Evolutionary conservation across 1,140 invertebrate genomes (phyloP), one percentile per base, ranked within the genome.

Genomic region (Lasioglossum albipes): DNA sequence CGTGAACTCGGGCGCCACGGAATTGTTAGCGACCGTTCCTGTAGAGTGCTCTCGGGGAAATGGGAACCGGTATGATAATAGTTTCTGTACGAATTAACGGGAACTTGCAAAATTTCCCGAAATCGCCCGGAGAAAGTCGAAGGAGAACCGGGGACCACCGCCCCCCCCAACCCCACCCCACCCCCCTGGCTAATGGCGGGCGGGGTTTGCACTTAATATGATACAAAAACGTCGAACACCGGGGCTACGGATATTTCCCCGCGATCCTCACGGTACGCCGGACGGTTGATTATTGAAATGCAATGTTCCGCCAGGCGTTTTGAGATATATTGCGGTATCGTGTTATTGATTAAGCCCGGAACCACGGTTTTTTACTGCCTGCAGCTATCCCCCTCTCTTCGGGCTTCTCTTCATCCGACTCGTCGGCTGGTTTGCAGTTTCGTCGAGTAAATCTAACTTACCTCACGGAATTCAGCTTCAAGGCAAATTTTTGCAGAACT

Each of bases 21-120:
- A 64, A 76, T 86, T 57, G 76, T 83, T 86, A 86, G 57, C 74
- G 64, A 61, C 62, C 57, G 54, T 61, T 66, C 36, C 36, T 72
- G 65, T n/a, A 13, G 31, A 49, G 45, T 52, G 18, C 31, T 36
- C 31, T 49, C 45, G 41, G 64, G 5, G 6, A 64, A 57, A 45
- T 31, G 54, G 41, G 31, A 31, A 52, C 6, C 22, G 27, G 22
- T 66, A 73, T 52, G 77, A 74, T 79, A 74, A 72, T 79, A 74
- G 71, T 79, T 72, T 27, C 78, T 41, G n/a, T 67, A 42, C 83
- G 73, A 77, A 84, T 85, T 84, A 84, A 84, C 83, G 41, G 69
- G 12, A 74, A 79, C 70, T 84, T 72, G 75, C 72, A 73, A 81
- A 85, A 80, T 77, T 79, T 72, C 64, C 68, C 12, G 36, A 57